Conservation (phyloP, 2,797 vertebrate genomes). For the Rhinella marina region DNA sequence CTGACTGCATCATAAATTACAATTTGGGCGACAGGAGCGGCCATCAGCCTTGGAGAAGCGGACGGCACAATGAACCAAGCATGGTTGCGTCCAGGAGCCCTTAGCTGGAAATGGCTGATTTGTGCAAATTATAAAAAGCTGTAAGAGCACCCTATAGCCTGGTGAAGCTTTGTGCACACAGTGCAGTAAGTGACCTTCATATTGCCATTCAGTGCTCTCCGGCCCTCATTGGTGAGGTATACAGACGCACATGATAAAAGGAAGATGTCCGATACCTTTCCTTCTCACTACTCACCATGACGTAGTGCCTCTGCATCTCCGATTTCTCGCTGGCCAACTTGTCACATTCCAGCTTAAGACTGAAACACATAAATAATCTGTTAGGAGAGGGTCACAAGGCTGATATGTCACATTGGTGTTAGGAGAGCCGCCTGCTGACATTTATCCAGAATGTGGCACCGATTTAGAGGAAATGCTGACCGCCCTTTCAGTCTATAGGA, state of each 20-base stretch:
- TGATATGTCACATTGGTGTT: not conserved
- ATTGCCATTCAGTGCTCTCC: too few relatives aligned
- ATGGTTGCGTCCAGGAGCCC: too few relatives aligned
- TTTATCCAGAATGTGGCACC: not conserved
- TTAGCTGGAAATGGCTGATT: too few relatives aligned
- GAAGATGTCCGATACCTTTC: not conserved
- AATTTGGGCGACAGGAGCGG: too few relatives aligned
- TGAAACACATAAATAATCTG: slow-evolving; percentile 66
- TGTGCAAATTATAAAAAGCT: too few relatives aligned
- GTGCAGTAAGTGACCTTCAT: too few relatives aligned
- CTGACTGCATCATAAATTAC: too few relatives aligned
- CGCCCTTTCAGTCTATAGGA: not conserved
- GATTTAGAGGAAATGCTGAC: not conserved
- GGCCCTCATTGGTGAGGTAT: not conserved
- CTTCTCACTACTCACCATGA: slow-evolving; percentile 82
- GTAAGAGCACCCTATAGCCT: too few relatives aligned
- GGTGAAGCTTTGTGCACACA: too few relatives aligned
- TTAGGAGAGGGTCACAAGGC: not conserved
- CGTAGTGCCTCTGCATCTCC: slow-evolving; percentile 98
- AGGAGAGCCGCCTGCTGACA: not conserved
- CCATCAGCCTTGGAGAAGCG: too few relatives aligned
- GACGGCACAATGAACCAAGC: too few relatives aligned
- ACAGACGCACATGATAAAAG: not conserved
- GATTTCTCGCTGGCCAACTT: slow-evolving; percentile 98
- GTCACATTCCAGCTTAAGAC: slow-evolving; percentile 96